Evolutionary conservation across 2,888 invertebrate genomes (phyloP).

Genomic region (Chironomus tentans): DNA sequence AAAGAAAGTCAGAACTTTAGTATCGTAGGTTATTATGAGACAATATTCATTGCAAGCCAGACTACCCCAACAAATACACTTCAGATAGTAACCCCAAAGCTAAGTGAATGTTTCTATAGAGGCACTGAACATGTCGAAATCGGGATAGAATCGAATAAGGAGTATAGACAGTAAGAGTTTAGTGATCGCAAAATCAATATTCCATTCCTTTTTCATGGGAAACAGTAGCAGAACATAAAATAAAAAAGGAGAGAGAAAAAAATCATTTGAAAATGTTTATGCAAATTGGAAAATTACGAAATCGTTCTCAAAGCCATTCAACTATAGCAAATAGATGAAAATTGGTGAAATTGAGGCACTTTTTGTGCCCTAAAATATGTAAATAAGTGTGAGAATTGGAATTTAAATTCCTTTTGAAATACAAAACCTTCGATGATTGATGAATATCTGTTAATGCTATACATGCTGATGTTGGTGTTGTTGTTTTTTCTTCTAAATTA

Average conservation of each 20-base stretch:
- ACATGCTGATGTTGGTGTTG: neutral
- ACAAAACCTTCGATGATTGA: neutral
- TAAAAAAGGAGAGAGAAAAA: neutral
- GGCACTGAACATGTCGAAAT: no score
- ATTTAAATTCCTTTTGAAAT: neutral
- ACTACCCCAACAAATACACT: no score
- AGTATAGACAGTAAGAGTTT: neutral
- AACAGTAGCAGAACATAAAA: neutral
- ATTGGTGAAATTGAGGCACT: neutral
- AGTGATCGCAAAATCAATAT: constrained; percentile 18
- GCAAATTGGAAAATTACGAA: constrained; percentile 16
- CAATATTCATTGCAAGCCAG: no score
- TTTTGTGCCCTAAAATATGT: neutral
- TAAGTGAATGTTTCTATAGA: no score
- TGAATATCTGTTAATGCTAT: neutral
- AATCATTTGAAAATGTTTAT: constrained; percentile 9
- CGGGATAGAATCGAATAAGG: no score
- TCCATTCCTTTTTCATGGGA: neutral
- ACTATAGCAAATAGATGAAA: neutral
- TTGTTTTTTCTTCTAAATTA: no score
- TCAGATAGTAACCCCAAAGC: no score
- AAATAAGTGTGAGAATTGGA: neutral
- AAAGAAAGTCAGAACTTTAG: no score
- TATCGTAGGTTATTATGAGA: no score
- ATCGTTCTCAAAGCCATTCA: neutral